A percentile compares a stretch with the other conserved stretches of the same genome.
Conservation (phyloP, 2,113 vertebrate species). For the Catharus minimus region DNA sequence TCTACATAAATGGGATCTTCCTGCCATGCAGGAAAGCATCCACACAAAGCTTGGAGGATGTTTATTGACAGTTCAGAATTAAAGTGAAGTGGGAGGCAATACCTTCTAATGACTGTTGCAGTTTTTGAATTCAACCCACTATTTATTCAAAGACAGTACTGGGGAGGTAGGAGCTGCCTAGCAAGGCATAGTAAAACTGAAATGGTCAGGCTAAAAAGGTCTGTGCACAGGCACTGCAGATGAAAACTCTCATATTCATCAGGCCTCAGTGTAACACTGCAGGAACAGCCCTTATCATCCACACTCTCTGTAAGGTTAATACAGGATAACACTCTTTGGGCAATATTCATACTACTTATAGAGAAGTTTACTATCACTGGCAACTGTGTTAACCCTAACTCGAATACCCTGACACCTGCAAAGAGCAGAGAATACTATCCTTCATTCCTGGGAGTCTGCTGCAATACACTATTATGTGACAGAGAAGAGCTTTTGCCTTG, state of each 20-base stretch:
- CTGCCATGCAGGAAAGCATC: neutral
- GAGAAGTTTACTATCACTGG: neutral
- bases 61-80: neutral
- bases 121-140: neutral
- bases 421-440: neutral
- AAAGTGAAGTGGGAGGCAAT: neutral
- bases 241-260: neutral
- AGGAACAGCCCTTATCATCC: neutral
- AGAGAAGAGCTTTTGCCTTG: neutral
- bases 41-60: neutral
- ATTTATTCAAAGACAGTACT: neutral
- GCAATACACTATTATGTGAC: neutral
- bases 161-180: neutral
- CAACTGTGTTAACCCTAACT: neutral
- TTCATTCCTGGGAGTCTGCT: neutral
- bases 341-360: neutral
- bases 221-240: neutral
- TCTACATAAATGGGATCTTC: neutral
- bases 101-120: neutral
- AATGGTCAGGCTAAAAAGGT: neutral
- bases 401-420: neutral
- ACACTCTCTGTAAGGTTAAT: neutral
- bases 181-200: neutral
- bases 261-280: neutral
- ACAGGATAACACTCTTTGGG: neutral